Percentiles rank a stretch among this genome's conserved stretches.
Conservation (phyloP, 30 jellyfish, hydroid and myxozoan genomes). For the Morbakka virulenta region DNA sequence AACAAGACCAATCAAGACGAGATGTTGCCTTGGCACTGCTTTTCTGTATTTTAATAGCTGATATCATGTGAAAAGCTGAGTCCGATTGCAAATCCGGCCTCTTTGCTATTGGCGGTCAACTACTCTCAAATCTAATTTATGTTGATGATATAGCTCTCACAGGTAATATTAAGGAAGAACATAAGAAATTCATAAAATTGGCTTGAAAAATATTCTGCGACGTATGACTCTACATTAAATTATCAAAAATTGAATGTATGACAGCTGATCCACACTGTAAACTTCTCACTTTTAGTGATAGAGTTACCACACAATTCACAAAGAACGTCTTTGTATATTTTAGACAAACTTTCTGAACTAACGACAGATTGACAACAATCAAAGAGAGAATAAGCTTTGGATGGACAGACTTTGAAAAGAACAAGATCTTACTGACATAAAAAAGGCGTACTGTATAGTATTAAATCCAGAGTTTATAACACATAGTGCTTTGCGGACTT, state of each 20-base stretch:
- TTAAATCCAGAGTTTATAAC: background rate
- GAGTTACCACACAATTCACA: background rate
- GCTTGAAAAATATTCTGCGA: background rate
- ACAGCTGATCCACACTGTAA: background rate
- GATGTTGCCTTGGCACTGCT: no score
- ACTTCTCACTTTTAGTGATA: background rate
- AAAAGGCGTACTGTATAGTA: background rate
- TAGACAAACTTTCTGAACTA: background rate
- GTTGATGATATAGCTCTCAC: no score
- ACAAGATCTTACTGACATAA: background rate
- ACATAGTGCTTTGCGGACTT: background rate
- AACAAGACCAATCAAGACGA: no score
- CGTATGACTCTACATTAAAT: background rate
- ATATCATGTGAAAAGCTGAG: no score
- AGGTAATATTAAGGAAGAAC: no score
- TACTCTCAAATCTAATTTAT: no score
- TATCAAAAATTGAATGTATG: background rate
- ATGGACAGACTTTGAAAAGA: background rate
- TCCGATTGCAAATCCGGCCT: no score
- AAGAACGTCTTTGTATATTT: background rate
- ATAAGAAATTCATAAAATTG: no score
- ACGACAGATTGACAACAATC: no score
- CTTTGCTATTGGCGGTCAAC: no score
- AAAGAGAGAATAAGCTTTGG: background rate
- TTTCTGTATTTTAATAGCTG: no score